These are phyloP conservation scores for Drymonia ruficornis DNA, from an alignment of 2,888 invertebrate genomes.

Conservation along the genomic window DNA sequence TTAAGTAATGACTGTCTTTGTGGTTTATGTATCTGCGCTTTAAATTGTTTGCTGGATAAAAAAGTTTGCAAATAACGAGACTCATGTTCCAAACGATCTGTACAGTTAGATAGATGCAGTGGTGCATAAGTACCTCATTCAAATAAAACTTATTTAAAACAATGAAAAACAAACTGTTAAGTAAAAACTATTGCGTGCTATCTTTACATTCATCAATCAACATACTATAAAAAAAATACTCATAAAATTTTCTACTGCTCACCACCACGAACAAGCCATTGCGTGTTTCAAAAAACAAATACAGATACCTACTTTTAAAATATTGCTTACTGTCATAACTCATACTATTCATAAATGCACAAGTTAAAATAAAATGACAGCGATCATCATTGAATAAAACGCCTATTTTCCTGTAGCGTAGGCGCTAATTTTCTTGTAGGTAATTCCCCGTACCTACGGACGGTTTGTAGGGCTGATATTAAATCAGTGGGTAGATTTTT, in stretches of 20 bases:
- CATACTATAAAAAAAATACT: background rate
- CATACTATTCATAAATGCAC: background rate
- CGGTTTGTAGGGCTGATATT: slow-evolving; percentile 25
- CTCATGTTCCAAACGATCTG: slow-evolving; percentile 5
- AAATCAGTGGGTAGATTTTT: background rate
- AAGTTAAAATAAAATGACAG: slow-evolving; percentile 31
- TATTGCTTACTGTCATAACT: background rate
- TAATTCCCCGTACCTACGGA: slow-evolving; percentile 15
- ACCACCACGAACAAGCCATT: background rate
- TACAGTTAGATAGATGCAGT: background rate
- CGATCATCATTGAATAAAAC: slow-evolving; percentile 45
- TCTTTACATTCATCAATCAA: background rate
- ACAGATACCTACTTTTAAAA: background rate
- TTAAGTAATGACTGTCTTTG: slow-evolving; percentile 47
- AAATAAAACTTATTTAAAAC: no score
- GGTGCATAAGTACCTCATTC: background rate
- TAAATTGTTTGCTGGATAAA: slow-evolving; percentile 15
- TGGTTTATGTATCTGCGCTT: slow-evolving; percentile 26
- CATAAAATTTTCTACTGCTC: background rate
- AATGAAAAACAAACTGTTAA: no score
- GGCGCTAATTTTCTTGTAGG: slow-evolving; percentile 37
- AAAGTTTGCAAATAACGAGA: background rate
- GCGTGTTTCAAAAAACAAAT: background rate
- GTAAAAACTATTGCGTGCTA: background rate
- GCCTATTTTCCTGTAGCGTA: slow-evolving; percentile 37